Evolutionary conservation across 2,113 vertebrate genomes (phyloP).

Genomic region (Coregonus clupeaformis): DNA sequence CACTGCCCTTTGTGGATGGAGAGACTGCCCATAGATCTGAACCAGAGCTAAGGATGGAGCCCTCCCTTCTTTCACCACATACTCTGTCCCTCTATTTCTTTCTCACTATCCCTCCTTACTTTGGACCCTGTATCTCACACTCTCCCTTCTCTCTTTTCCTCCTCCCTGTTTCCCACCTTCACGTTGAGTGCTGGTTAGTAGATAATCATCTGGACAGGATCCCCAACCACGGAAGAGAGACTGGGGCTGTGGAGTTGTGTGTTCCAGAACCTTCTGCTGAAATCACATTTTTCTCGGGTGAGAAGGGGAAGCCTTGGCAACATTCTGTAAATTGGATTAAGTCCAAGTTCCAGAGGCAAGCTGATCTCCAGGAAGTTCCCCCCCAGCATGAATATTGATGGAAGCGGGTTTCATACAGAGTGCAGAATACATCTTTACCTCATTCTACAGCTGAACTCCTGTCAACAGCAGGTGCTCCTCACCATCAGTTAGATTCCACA

Average conservation of each 20-base stretch:
- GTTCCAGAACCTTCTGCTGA: conserved; percentile 41
- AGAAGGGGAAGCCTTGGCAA: conserved; percentile 40
- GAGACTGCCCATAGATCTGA: conserved; percentile 33
- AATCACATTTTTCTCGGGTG: conserved; percentile 34
- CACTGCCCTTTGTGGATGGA: conserved; percentile 28
- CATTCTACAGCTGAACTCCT: conserved; percentile 37
- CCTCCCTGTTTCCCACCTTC: conserved; percentile 13
- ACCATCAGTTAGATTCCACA: conserved; percentile 33
- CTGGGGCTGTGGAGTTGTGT: conserved; percentile 22
- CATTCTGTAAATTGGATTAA: conserved; percentile 63
- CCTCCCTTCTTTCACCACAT: conserved; percentile 54
- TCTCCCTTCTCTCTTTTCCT: conserved; percentile 20
- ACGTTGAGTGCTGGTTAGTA: conserved; percentile 48
- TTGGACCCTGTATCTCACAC: conserved; percentile 16
- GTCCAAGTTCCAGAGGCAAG: conserved; percentile 44
- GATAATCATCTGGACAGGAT: conserved; percentile 37
- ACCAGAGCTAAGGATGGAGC: conserved; percentile 22
- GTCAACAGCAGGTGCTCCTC: conserved; percentile 36
- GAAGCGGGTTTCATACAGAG: conserved; percentile 31
- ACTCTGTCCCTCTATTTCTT: conserved; percentile 49
- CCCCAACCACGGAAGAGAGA: conserved; percentile 19
- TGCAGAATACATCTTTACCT: conserved; percentile 48
- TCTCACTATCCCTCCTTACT: conserved; percentile 30
- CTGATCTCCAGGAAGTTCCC: conserved; percentile 42
- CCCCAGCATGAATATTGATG: conserved; percentile 63